Evolutionary conservation across 1,140 invertebrate species (phyloP).

Genomic region (honey bee (Apis mellifera)): DNA sequence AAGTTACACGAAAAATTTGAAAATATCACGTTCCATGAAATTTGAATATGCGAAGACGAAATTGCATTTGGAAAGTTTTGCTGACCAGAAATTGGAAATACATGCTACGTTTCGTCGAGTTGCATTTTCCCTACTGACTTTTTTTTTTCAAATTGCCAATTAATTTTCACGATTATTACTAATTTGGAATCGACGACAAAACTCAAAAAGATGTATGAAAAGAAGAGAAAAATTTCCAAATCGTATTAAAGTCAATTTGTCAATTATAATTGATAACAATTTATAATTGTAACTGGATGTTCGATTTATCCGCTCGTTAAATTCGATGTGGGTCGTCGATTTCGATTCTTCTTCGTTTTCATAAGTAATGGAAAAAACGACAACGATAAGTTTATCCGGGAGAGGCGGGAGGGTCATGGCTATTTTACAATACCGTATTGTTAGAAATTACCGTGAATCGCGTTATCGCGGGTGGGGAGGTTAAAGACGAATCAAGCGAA

Average conservation of each 20-base stretch:
- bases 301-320: background rate
- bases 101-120: too few species aligned
- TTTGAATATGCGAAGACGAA: too few species aligned
- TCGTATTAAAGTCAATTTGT: background rate
- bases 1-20: too few species aligned
- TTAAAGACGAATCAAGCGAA: background rate
- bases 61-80: too few species aligned
- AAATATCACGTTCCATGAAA: too few species aligned
- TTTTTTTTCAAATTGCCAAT: too few species aligned
- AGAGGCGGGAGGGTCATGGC: background rate
- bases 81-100: too few species aligned
- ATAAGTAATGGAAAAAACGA: background rate
- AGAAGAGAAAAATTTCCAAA: too few species aligned
- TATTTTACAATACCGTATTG: slow-evolving; percentile 14
- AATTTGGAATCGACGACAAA: too few species aligned
- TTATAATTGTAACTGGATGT: background rate
- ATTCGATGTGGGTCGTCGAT: background rate
- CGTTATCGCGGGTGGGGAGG: slow-evolving; percentile 1
- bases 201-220: too few species aligned
- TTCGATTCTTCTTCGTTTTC: background rate
- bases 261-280: background rate
- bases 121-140: too few species aligned
- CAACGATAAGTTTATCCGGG: background rate
- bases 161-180: too few species aligned
- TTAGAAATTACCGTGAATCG: background rate